Percentiles rank a stretch among this genome's conserved stretches.
Conservation (phyloP, 92 coral and sea anemone genomes). For the Paramuricea clavata region DNA sequence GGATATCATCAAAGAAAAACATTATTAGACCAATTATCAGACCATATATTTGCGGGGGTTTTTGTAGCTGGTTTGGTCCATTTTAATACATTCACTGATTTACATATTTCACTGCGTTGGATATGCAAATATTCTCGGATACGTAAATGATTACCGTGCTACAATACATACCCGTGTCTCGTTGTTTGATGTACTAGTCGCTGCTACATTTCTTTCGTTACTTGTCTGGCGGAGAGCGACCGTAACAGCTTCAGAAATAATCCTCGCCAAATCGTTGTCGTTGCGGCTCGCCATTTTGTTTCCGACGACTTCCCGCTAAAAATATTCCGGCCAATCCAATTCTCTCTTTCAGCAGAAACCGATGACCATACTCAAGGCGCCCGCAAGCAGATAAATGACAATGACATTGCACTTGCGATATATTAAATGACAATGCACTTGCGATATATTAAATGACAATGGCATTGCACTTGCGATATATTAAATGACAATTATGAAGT, state of each 20-base stretch:
- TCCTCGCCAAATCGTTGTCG: not conserved
- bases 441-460: too few species aligned
- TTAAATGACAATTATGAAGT: too few species aligned
- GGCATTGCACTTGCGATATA: too few species aligned
- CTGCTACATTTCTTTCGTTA: not conserved
- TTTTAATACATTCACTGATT: not conserved
- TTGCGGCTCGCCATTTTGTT: slow-evolving; percentile 12
- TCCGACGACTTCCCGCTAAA: not conserved
- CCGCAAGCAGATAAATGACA: not conserved
- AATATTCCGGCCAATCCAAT: not conserved
- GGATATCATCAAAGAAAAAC: too few species aligned
- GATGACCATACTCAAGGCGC: not conserved
- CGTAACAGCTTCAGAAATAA: not conserved
- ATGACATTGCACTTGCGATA: too few species aligned
- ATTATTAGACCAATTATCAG: too few species aligned
- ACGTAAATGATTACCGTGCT: too few species aligned
- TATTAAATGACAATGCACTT: too few species aligned
- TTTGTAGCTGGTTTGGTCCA: too few species aligned
- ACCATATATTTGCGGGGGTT: too few species aligned
- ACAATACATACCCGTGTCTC: not conserved
- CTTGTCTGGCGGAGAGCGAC: not conserved
- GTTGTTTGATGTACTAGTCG: not conserved
- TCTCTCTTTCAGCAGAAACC: slow-evolving; percentile 3
- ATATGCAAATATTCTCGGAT: not conserved
- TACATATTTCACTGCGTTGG: not conserved